phyloP scores from a whole-genome alignment of 2,797 vertebrate species.

The Pterois miles region DNA sequence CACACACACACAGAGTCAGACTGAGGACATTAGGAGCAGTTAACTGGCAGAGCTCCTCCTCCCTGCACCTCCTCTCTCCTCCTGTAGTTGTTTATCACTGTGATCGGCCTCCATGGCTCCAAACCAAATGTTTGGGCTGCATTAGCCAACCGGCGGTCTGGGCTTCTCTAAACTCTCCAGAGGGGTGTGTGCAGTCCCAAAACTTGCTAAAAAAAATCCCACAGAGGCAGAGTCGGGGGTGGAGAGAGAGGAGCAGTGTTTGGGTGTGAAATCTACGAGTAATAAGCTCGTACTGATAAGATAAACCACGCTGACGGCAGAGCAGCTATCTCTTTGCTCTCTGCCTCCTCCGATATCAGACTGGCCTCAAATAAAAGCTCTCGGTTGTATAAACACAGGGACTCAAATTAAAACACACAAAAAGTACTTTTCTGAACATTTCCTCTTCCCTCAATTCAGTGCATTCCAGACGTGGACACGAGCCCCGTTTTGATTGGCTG shows the following conservation, averaged over 20 bases:
- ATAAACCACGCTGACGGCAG: not conserved
- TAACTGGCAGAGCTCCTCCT: not conserved
- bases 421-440: slow-evolving; percentile 4
- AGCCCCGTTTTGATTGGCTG: slow-evolving; percentile 18
- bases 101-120: slow-evolving; percentile 25
- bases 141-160: not conserved
- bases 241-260: too few relatives aligned
- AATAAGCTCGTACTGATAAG: not conserved
- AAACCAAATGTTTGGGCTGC: slow-evolving; percentile 52
- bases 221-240: not conserved
- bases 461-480: slow-evolving; percentile 5
- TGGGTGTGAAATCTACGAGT: too few relatives aligned
- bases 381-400: slow-evolving; percentile 41
- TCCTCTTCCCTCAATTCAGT: not conserved
- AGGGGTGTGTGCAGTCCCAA: not conserved
- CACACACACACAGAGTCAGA: slow-evolving; percentile 1
- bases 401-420: slow-evolving; percentile 16
- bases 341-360: not conserved
- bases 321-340: not conserved
- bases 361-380: not conserved
- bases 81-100: slow-evolving; percentile 43
- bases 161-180: slow-evolving; percentile 10
- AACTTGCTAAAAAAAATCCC: not conserved
- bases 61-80: not conserved
- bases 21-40: slow-evolving; percentile 27